phyloP scores from a whole-genome alignment of 2,888 invertebrate species.

The Drosophila pseudotalamancana region DNA sequence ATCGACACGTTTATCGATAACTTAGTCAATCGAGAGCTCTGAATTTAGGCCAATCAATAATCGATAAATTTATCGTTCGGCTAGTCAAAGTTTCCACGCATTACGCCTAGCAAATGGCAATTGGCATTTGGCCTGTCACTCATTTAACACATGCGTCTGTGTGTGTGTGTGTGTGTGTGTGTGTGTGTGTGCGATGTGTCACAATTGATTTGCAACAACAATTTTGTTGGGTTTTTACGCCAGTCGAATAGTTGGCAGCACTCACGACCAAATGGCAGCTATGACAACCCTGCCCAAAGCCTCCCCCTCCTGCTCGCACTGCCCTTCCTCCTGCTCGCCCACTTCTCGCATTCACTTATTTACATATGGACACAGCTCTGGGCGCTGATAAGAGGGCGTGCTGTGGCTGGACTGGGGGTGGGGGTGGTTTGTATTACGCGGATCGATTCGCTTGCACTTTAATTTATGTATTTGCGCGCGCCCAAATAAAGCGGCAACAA shows the following conservation, averaged over 20 bases:
- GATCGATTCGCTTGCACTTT: conserved; percentile 65
- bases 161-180: no score
- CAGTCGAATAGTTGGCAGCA: conserved; percentile 20
- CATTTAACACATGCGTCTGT: no score
- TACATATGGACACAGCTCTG: conserved; percentile 46
- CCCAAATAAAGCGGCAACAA: conserved; percentile 35
- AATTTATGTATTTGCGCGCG: conserved; percentile 67
- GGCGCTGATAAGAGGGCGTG: conserved; percentile 41
- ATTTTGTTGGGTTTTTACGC: conserved; percentile 27
- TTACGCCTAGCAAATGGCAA: conserved; percentile 16
- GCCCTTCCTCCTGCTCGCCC: background rate
- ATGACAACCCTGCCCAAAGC: conserved; percentile 39
- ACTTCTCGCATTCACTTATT: conserved; percentile 37
- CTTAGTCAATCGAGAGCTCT: background rate
- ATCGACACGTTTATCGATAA: conserved; percentile 15
- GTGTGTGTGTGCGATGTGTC: no score
- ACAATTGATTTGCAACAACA: conserved; percentile 56
- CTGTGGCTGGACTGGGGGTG: background rate
- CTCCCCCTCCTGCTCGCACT: background rate
- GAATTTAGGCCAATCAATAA: no score
- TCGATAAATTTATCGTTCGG: conserved; percentile 27
- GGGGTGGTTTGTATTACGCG: conserved; percentile 18
- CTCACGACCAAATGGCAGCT: conserved; percentile 54
- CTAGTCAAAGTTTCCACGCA: conserved; percentile 4
- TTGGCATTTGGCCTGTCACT: conserved; percentile 26